Evolutionary conservation across 2,888 invertebrate species (phyloP), one percentile per base, ranked within the genome.

Genomic region (Pilophorus perplexus): DNA sequence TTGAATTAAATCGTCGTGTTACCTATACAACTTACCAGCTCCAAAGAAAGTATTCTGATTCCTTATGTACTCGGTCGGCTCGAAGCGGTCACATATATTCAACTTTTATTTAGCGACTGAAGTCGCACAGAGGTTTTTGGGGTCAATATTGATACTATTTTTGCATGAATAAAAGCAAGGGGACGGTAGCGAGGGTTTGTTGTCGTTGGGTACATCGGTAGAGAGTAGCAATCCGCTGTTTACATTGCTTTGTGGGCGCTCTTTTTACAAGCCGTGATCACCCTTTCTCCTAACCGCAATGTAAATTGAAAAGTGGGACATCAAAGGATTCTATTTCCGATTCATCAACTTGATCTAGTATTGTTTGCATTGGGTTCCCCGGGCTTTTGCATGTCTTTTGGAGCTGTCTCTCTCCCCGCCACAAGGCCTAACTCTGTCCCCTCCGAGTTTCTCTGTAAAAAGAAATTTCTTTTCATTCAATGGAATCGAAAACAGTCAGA

Each of bases 351-450:
- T 68, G 65, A 68, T 68, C 65, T 66, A 50, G 40, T 52, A 68
- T 68, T 68, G 68, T 68, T 68, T 68, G 68, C 68, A 68, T 68
- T 68, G 64, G 62, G 64, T 64, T 59, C 67, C 67, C 48, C n/a
- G n/a, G n/a, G 27, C 50, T 64, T 64, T 48, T 64, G 48, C 48
- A 64, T 64, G 28, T 38, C 64, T 64, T 52, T 50, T 33, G 22
- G 25, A 22, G 37, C 37, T 64, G 20, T 48, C 62, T 44, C 25
- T 60, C 42, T 42, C 60, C 22, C 22, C 23, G 37, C 37, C 37
- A 37, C 22, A 22, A 20, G 37, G 16, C 55, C 37, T 33, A 16
- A n/a, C 37, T 23, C 25, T 40, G n/a, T 23, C 23, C n/a, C 27
- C 27, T 2, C 18, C 38, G 44, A 27, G 23, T 44, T 59, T 44